Percentiles rank a stretch among this genome's conserved stretches.
These are phyloP conservation scores for Microplitis mediator DNA, from an alignment of 1,140 invertebrate species.

Conservation along the genomic window DNA sequence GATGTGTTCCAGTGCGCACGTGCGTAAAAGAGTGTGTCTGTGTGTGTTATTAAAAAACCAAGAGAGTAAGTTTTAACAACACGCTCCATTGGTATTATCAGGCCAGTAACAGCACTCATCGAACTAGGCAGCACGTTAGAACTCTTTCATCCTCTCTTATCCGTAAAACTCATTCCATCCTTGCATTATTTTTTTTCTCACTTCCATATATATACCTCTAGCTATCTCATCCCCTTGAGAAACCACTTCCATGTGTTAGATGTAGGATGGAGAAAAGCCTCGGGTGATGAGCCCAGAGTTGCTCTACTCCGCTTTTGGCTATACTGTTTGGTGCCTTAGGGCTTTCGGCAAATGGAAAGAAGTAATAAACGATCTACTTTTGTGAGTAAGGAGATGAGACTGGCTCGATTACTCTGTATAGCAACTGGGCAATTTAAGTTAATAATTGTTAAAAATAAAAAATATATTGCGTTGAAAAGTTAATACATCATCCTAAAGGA, in stretches of 20 bases:
- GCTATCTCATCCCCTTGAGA: not conserved
- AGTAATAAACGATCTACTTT: conserved; percentile 36
- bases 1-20: not conserved
- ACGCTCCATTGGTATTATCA: conserved; percentile 29
- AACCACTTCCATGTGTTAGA: conserved; percentile 4
- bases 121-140: conserved; percentile 21
- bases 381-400: conserved; percentile 10
- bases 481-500: not conserved
- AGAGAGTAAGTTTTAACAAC: conserved; percentile 48
- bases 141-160: conserved; percentile 18
- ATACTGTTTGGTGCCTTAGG: not conserved
- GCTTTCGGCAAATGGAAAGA: conserved; percentile 36
- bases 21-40: not conserved
- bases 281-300: not conserved
- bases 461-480: not conserved
- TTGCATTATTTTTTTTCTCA: not conserved
- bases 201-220: not conserved
- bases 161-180: conserved; percentile 14
- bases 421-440: conserved; percentile 23
- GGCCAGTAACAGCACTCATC: conserved; percentile 15
- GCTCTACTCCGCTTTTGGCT: not conserved
- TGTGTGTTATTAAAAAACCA: conserved; percentile 30
- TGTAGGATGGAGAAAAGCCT: conserved; percentile 4
- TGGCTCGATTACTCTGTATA: not conserved
- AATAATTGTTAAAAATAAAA: conserved; percentile 20